Base-by-base conservation (phyloP, 2,888 invertebrate genomes). In the Sinotaia quadrata region DNA sequence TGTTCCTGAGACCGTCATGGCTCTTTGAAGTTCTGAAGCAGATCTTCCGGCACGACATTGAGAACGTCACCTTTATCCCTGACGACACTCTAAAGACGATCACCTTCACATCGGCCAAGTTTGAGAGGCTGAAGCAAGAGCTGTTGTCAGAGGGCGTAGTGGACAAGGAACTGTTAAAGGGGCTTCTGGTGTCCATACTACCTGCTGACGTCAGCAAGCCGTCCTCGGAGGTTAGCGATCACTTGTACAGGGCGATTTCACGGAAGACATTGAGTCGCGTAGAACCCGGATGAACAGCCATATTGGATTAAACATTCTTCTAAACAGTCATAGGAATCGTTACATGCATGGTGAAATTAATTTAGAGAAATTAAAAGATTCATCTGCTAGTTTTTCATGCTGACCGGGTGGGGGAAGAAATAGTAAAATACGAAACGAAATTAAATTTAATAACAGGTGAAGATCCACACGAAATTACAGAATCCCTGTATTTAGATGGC, bases 1-100 rank as follows among this genome's bases (percentile, higher is more conserved):
- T 87, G 49, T 81, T 87, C 63, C 76, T 87, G 2, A 75, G 86
- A 56, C 85, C 87, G 0, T 76, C 84, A 4, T 86, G 86, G 87
- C 74, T 87, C 52, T 79, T 83, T 54, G 86, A 86, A 66, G 73
- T 85, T 15, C 74, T 87, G 65, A 75, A 81, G 44, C 71, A 76
- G 21, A 68, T 87, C 21, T 81, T 83, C 62, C 71, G 85, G 24
- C 83, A 84, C 51, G 85, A 86, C 67, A 68, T 84, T 15, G 73
- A 72, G 27, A 72, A 76, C 29, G 71, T 76, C 41, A 71, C 76
- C 56, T 81, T 79, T 56, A 74, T 76, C 47, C 77, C 76, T 0
- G 85, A 85, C 29, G 85, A 86, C 65, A 75, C 73, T 12, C 80
- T 60, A 59, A 72, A 69, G 61, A 51, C 61, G 27, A 62, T 62